Evolutionary conservation across 2,797 vertebrate species (phyloP), one percentile per base, ranked within the genome.

Genomic region (Chaetodon trifasciatus): DNA sequence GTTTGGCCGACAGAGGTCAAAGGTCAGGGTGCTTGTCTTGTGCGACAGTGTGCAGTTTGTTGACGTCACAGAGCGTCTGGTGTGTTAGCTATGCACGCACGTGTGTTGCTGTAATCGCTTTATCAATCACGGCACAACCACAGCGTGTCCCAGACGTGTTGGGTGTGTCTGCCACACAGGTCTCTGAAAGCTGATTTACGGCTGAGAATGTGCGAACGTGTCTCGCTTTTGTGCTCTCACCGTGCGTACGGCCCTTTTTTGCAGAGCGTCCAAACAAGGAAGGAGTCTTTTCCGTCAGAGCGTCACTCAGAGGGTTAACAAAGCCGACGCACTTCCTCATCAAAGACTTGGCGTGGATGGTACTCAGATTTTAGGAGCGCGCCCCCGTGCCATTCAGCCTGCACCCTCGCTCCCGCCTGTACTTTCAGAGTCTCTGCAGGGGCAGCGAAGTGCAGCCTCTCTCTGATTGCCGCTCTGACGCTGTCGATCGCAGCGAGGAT

Each of bases 391-490:
- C 66, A n/a, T 53, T 77, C 44, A 21, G 37, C 75, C 9, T 79
- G 28, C 72, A 46, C 69, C 75, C 40, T 53, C 24, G n/a, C 61
- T 58, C 71, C 72, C 46, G 73, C 60, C 39, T 80, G 24, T 23
- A 47, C 72, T 82, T 39, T 60, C 17, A 19, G 46, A 67, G 28
- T 35, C 66, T 81, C 88, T 77, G 46, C 81, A 73, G 78, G 52
- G 37, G 74, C 64, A 55, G 67, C 37, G 6, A n/a, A 85, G 70
- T 47, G 44, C 55, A 47, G 61, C 58, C 64, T 78, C 4, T 44
- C 71, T 80, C 84, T 89, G 91, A 94, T 90, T 92, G 88, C 88
- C 65, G 88, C 88, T 68, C 73, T 13, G 71, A 57, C 64, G 70
- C 69, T 70, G 82, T 71, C 15, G 15, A 65, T 72, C 82, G 64